phyloP scores from a whole-genome alignment of 2,113 vertebrate species.

The Lepidiolamprologus cunningtoni region DNA sequence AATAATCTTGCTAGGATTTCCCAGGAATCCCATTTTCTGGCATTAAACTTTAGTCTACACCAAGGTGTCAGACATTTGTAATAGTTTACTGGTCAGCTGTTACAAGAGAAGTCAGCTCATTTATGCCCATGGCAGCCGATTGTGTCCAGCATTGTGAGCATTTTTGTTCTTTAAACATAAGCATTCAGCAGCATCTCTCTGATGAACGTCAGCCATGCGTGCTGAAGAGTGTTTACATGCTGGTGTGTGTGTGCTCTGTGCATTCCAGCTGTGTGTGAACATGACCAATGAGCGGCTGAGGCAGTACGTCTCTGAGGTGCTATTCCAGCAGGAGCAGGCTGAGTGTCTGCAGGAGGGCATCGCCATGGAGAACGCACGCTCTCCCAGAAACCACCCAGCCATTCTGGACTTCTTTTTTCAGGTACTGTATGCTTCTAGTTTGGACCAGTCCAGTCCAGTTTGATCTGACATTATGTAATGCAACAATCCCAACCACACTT shows the following conservation, averaged over 20 bases:
- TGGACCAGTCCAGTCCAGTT: background rate
- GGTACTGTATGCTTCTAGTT: constrained; percentile 63
- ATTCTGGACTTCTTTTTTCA: constrained; percentile 92
- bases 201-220: background rate
- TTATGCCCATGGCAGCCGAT: background rate
- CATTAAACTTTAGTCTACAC: background rate
- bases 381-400: constrained; percentile 76
- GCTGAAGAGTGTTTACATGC: background rate
- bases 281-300: constrained; percentile 93
- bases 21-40: background rate
- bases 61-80: background rate
- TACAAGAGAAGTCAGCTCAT: background rate
- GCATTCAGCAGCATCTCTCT: background rate
- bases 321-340: constrained; percentile 87
- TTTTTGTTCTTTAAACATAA: constrained; percentile 1
- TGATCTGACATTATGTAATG: background rate
- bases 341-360: constrained; percentile 92
- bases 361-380: constrained; percentile 82
- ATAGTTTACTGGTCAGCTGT: background rate
- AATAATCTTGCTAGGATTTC: background rate
- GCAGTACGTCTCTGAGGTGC: constrained; percentile 83
- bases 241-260: constrained; percentile 29
- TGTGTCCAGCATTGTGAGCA: background rate
- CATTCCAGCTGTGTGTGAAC: constrained; percentile 88
- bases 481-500: background rate